These are phyloP conservation scores for Sesia apiformis DNA, from an alignment of 2,888 invertebrate genomes.

Conservation along the genomic window DNA sequence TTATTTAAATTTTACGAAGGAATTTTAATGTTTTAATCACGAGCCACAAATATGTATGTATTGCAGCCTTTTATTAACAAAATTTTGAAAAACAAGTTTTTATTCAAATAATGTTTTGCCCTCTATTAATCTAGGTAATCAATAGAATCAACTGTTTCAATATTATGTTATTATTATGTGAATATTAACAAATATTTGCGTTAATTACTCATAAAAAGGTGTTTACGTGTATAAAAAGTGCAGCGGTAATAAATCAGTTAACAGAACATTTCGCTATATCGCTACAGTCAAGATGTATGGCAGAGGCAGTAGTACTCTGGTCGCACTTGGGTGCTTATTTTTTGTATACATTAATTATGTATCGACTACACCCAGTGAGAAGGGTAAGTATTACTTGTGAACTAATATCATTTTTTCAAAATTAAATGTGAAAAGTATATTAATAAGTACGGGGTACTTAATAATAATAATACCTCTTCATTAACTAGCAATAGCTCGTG, in stretches of 20 bases:
- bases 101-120: too few species aligned
- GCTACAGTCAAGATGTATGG: neutral
- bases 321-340: neutral
- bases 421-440: too few species aligned
- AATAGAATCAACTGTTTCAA: neutral
- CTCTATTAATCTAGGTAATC: neutral
- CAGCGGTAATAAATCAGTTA: neutral
- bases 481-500: too few species aligned
- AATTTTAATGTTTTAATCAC: too few species aligned
- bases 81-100: too few species aligned
- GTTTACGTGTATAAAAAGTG: neutral
- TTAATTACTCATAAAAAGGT: neutral
- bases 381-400: neutral
- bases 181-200: neutral
- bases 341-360: neutral
- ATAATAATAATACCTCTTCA: too few species aligned
- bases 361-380: neutral
- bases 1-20: too few species aligned
- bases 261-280: neutral
- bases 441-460: too few species aligned
- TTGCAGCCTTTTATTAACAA: too few species aligned
- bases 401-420: too few species aligned
- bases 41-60: too few species aligned
- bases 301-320: neutral
- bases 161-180: neutral